Evolutionary conservation across 2,797 vertebrate species (phyloP), one percentile per base, ranked within the genome.

Genomic region (Phalanger gymnotis): DNA sequence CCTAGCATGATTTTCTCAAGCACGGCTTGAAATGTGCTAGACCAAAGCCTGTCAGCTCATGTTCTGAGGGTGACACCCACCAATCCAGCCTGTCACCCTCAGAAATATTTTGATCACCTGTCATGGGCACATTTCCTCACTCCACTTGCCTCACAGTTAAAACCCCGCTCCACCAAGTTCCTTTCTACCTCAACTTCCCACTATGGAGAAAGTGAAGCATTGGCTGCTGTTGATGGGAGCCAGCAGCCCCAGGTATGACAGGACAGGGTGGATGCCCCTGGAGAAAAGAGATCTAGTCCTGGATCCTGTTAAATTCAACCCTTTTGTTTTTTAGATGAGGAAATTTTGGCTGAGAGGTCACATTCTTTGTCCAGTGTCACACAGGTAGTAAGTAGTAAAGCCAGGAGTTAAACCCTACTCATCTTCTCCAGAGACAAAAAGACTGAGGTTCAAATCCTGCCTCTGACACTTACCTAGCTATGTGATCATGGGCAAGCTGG

Each of bases 1-100:
- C 92, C 87, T 91, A 90, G 66, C 55, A 57, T 96, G 94, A 95
- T 97, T 95, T 97, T 96, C 92, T 97, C 95, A 1, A 96, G 93
- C 89, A 90, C 51, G 16, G 25, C 90, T 51, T 3, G 0, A 91
- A 96, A 97, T 87, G 97, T 96, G 98, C 47, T 96, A 98, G 98
- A 98, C 97, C 90, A 94, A 93, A 53, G 90, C 92, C 95, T 97
- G 93, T 96, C 97, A 97, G 93, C 92, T 28, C 92, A 94, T 95
- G 93, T 94, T 95, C 90, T 89, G 92, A 97, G 96, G 90, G 92
- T 97, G 96, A 96, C 94, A 95, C 93, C 92, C 95, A 90, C 94
- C 58, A 56, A 94, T 96, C 53, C 90, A 94, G 56, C 90, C 93
- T 93, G 93, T 95, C 96, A 96, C 73, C 95, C 93, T 95, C 93